Conservation (phyloP, 2,797 vertebrate genomes). For the Ispidina picta region DNA sequence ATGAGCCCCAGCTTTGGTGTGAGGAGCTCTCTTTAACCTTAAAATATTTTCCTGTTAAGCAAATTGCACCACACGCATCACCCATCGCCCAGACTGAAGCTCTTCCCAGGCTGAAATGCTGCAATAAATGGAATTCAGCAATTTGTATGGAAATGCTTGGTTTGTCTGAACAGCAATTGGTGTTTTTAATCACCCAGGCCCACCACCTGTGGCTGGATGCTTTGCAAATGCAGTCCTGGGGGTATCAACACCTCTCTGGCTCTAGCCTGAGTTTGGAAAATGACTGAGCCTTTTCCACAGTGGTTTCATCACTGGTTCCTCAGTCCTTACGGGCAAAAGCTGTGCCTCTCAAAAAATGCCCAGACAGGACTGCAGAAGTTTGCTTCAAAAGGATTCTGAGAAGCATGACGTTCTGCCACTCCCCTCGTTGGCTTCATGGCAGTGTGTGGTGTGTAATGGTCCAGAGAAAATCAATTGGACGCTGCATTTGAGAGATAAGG, state of each 20-base stretch:
- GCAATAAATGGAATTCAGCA: not conserved
- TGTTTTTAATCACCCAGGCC: not conserved
- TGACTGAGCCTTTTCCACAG: rapidly evolving
- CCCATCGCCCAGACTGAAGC: not conserved
- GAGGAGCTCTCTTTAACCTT: constrained; percentile 9
- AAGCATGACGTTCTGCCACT: constrained; percentile 44
- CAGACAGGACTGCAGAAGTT: not conserved
- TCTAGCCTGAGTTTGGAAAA: not conserved
- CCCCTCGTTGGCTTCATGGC: constrained; percentile 8
- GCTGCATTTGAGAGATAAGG: constrained; percentile 87
- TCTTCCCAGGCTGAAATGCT: not conserved
- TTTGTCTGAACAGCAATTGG: not conserved
- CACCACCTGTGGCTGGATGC: not conserved
- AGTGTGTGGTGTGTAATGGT: constrained; percentile 83
- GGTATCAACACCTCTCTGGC: not conserved
- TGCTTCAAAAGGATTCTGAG: constrained; percentile 41
- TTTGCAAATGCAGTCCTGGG: not conserved
- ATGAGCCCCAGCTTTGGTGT: constrained; percentile 40
- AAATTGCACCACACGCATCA: not conserved
- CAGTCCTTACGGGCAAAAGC: not conserved
- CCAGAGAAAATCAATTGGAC: constrained; percentile 93
- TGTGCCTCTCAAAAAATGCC: not conserved
- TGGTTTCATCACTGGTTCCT: not conserved
- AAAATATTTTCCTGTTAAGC: constrained; percentile 8
- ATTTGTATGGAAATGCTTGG: not conserved